Evolutionary conservation across 2,797 vertebrate species (phyloP).

Genomic region (Pseudomugil tenellus): DNA sequence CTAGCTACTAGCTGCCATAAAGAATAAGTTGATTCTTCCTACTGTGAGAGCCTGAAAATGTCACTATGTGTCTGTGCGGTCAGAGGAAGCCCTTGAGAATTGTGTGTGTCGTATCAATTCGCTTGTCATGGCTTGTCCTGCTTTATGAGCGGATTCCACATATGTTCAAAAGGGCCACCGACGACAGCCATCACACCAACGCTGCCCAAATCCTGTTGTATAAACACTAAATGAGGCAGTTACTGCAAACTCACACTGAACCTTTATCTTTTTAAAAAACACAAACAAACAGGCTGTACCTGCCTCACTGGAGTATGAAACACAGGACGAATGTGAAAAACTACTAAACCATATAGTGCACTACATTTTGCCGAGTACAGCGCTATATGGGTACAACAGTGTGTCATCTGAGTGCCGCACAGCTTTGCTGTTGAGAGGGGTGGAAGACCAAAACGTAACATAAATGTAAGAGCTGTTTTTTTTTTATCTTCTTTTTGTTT

Average conservation of each 20-base stretch:
- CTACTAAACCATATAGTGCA: constrained; percentile 61
- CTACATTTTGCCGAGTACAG: constrained; percentile 49
- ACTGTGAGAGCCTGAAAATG: constrained; percentile 69
- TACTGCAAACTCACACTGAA: constrained; percentile 67
- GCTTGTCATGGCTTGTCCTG: constrained; percentile 81
- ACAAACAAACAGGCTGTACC: constrained; percentile 55
- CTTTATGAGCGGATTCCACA: constrained; percentile 65
- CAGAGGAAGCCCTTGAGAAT: constrained; percentile 84
- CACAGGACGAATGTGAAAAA: constrained; percentile 54
- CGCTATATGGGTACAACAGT: constrained; percentile 43
- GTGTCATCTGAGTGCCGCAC: constrained; percentile 67
- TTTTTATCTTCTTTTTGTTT: constrained; percentile 29
- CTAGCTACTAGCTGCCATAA: constrained; percentile 87
- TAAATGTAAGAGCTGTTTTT: constrained; percentile 59
- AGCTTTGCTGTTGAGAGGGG: constrained; percentile 74
- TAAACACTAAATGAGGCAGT: constrained; percentile 72
- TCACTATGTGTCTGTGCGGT: constrained; percentile 70
- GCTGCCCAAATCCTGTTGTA: constrained; percentile 41
- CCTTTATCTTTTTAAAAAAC: constrained; percentile 33
- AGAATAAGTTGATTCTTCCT: constrained; percentile 72
- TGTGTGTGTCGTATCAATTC: constrained; percentile 49
- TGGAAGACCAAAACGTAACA: constrained; percentile 75
- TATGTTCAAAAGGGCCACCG: constrained; percentile 48
- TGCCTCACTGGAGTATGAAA: constrained; percentile 54
- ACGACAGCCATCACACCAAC: constrained; percentile 33